These are phyloP conservation scores for Drosophila fuyamai DNA, from an alignment of 1,140 invertebrate species.

Conservation along the genomic window DNA sequence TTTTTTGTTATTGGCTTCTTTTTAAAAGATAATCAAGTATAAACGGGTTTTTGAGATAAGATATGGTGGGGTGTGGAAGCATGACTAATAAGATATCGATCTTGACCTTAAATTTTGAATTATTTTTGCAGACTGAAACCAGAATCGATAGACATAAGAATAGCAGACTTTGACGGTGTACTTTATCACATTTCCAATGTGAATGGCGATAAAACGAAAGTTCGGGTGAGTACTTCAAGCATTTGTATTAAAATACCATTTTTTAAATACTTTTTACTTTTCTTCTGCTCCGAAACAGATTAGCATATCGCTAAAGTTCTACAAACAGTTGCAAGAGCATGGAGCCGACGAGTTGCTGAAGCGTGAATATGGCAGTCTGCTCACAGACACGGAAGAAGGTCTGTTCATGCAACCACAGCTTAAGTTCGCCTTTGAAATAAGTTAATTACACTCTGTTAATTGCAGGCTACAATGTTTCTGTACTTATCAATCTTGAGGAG, in stretches of 20 bases:
- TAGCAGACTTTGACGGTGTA: slow-evolving; percentile 99
- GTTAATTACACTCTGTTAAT: slow-evolving; percentile 22
- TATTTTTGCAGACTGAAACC: slow-evolving; percentile 92
- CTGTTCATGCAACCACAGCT: slow-evolving; percentile 51
- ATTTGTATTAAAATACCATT: background rate
- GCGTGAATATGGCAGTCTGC: slow-evolving; percentile 94
- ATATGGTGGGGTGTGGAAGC: slow-evolving; percentile 23
- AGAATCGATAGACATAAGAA: slow-evolving; percentile 96
- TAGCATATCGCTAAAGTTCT: slow-evolving; percentile 99
- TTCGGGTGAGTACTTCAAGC: slow-evolving; percentile 90
- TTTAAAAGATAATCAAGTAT: background rate
- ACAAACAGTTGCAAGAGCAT: slow-evolving; percentile 98
- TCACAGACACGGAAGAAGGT: slow-evolving; percentile 94
- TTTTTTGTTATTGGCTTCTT: background rate
- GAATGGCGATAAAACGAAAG: slow-evolving; percentile 97
- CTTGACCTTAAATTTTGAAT: slow-evolving; percentile 11
- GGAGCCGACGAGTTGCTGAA: slow-evolving; percentile 98
- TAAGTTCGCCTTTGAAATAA: background rate
- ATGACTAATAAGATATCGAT: slow-evolving; percentile 42
- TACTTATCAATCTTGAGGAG: slow-evolving; percentile 97
- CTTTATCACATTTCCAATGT: slow-evolving; percentile 99
- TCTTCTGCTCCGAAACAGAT: slow-evolving; percentile 87
- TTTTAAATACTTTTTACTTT: slow-evolving; percentile 6
- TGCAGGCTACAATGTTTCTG: slow-evolving; percentile 96
- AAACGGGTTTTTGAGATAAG: slow-evolving; percentile 36